These are phyloP conservation scores for Hydroisotoma schaefferi DNA, from an alignment of 2,888 invertebrate species.

Conservation along the genomic window DNA sequence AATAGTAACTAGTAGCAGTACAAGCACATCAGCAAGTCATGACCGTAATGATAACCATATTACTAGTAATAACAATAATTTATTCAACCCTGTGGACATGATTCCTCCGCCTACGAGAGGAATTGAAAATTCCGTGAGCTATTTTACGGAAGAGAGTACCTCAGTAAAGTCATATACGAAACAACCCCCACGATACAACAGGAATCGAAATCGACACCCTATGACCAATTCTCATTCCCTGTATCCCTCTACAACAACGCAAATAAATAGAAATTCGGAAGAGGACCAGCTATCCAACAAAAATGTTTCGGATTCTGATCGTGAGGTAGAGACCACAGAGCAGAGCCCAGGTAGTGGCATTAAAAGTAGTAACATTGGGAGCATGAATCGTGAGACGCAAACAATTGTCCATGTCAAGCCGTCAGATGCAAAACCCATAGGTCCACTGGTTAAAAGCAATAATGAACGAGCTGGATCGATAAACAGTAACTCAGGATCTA, in stretches of 20 bases:
- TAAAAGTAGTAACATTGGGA: conserved; percentile 2
- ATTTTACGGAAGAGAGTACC: conserved; percentile 26
- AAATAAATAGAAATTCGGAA: neutral
- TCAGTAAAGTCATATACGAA: conserved; percentile 14
- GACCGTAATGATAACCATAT: neutral
- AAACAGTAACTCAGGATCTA: neutral
- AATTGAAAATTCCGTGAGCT: conserved; percentile 19
- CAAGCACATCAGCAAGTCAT: neutral
- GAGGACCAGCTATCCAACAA: neutral
- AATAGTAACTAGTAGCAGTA: conserved; percentile 7
- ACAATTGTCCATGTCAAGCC: conserved; percentile 10
- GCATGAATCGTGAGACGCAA: conserved; percentile 14
- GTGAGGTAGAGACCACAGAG: conserved; percentile 9
- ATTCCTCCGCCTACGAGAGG: conserved; percentile 11
- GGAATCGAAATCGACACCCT: conserved; percentile 36
- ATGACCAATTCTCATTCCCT: conserved; percentile 36
- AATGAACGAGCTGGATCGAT: neutral
- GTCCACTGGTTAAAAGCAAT: neutral
- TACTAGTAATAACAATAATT: neutral
- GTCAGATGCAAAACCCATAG: conserved; percentile 9
- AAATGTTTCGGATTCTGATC: conserved; percentile 14
- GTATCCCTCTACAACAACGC: conserved; percentile 26
- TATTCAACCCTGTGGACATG: conserved; percentile 12
- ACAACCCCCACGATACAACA: conserved; percentile 19
- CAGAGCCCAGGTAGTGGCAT: neutral